phyloP scores from a whole-genome alignment of 1,140 invertebrate genomes.

The Scaptodrosophila lebanonensis region DNA sequence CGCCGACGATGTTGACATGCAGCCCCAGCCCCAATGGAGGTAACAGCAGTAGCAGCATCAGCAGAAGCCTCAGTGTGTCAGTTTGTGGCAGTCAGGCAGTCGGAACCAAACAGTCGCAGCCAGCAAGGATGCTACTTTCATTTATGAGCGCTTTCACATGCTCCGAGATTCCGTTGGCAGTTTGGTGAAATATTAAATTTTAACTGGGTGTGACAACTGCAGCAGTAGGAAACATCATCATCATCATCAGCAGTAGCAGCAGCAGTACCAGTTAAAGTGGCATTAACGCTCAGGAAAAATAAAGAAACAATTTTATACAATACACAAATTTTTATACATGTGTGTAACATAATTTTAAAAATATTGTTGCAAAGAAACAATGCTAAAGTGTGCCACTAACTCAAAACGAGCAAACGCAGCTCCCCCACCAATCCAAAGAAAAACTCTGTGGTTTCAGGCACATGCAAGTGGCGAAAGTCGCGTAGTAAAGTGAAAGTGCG shows the following conservation, averaged over 20 bases:
- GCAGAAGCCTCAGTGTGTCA: constrained; percentile 33
- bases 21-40: constrained; percentile 2
- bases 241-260: constrained; percentile 10
- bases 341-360: constrained; percentile 7
- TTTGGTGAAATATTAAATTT: constrained; percentile 56
- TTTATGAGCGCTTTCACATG: constrained; percentile 41
- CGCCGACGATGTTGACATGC: constrained; percentile 21
- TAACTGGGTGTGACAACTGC: constrained; percentile 58
- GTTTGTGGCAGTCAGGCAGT: constrained; percentile 28
- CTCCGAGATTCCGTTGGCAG: constrained; percentile 44
- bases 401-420: constrained; percentile 21
- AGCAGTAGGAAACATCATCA: constrained; percentile 4
- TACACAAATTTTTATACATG: not conserved
- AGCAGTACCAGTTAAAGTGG: constrained; percentile 4
- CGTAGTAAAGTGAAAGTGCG: constrained; percentile 74
- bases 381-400: constrained; percentile 33
- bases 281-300: not conserved
- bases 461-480: constrained; percentile 45
- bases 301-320: constrained; percentile 20
- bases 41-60: constrained; percentile 15
- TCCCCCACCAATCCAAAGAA: constrained; percentile 29
- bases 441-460: constrained; percentile 65
- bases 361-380: constrained; percentile 5
- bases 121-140: constrained; percentile 50
- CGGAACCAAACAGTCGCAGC: no score